A percentile compares a stretch with the other conserved stretches of the same genome.
These are phyloP conservation scores for Bolinopsis microptera DNA, from an alignment of 37 sponge, comb jelly and placozoan genomes.

Conservation along the genomic window DNA sequence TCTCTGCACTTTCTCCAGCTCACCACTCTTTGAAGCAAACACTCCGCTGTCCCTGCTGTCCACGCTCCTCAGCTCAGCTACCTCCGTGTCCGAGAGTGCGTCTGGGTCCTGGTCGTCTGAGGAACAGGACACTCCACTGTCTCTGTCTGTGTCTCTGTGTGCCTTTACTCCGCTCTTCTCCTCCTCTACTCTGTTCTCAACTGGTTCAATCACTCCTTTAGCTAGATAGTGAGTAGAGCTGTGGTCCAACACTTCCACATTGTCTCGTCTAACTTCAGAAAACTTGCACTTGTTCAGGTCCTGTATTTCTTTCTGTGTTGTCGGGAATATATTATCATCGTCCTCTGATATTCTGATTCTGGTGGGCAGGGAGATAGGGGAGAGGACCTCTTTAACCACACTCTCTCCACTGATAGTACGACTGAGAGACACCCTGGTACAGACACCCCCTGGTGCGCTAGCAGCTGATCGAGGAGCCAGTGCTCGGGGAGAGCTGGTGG, in stretches of 20 bases:
- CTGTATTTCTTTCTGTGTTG: background rate
- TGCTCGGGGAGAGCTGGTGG: background rate
- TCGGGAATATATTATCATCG: background rate
- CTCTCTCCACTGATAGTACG: constrained; percentile 48
- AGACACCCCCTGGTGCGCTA: background rate
- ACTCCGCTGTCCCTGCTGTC: constrained; percentile 15
- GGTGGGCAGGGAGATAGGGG: constrained; percentile 44
- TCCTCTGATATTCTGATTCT: background rate
- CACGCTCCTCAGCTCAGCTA: background rate
- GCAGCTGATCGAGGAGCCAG: background rate
- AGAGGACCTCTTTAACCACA: constrained; percentile 1
- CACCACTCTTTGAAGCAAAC: background rate
- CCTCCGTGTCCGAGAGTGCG: background rate
- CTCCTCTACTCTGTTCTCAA: constrained; percentile 14
- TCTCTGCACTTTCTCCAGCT: background rate
- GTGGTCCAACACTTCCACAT: constrained; percentile 22
- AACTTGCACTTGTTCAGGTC: constrained; percentile 22
- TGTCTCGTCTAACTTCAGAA: background rate
- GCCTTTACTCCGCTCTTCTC: background rate
- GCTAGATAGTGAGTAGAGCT: background rate
- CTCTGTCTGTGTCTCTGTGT: background rate
- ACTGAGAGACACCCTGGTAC: constrained; percentile 19
- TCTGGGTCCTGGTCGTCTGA: constrained; percentile 25
- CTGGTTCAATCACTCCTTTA: background rate
- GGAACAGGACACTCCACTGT: constrained; percentile 43